A percentile compares a stretch with the other conserved stretches of the same genome.
Evolutionary conservation across 2,888 invertebrate genomes (phyloP).

Genomic region (Asteroscopus sphinx): DNA sequence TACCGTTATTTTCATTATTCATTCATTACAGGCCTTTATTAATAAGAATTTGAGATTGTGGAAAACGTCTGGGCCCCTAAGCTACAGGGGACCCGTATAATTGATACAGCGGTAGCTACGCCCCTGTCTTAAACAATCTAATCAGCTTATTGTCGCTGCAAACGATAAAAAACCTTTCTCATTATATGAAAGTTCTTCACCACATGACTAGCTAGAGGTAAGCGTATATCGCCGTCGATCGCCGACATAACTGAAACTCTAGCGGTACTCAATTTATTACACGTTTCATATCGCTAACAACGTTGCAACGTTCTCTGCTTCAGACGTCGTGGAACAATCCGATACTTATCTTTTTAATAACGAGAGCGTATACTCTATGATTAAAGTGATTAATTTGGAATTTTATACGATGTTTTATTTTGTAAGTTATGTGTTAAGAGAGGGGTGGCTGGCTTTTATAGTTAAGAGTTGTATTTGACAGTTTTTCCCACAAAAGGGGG

Average conservation of each 20-base stretch:
- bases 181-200: slow-evolving; percentile 23
- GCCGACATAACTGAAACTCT: slow-evolving; percentile 48
- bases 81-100: too few relatives aligned
- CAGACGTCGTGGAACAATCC: slow-evolving; percentile 51
- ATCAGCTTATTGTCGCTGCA: background rate
- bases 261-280: slow-evolving; percentile 52
- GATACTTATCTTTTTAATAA: slow-evolving; percentile 59
- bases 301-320: slow-evolving; percentile 45
- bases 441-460: background rate
- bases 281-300: slow-evolving; percentile 50
- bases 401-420: slow-evolving; percentile 17
- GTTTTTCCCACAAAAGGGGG: too few relatives aligned
- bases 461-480: background rate
- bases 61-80: too few relatives aligned
- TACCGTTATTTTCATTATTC: too few relatives aligned
- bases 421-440: slow-evolving; percentile 10
- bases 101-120: too few relatives aligned
- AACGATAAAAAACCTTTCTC: slow-evolving; percentile 2
- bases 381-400: slow-evolving; percentile 42
- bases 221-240: slow-evolving; percentile 41
- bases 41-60: too few relatives aligned
- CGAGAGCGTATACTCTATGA: slow-evolving; percentile 44
- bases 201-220: slow-evolving; percentile 28
- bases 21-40: too few relatives aligned
- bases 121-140: too few relatives aligned